Evolutionary conservation across 2,888 invertebrate genomes (phyloP).

Genomic region (Drosophila mayaguana): DNA sequence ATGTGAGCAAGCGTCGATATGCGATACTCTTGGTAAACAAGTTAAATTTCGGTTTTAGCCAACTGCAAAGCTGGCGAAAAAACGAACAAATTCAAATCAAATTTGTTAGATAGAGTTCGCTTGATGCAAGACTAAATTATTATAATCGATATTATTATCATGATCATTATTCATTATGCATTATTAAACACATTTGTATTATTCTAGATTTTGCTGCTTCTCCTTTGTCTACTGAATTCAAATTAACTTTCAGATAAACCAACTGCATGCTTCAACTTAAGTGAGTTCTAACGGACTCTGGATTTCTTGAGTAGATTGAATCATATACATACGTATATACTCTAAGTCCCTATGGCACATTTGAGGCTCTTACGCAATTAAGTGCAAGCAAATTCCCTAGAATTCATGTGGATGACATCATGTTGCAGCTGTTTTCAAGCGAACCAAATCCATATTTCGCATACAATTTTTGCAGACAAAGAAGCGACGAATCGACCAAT

Average conservation of each 20-base stretch:
- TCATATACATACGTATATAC: no score
- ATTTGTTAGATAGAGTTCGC: background rate
- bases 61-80: background rate
- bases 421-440: constrained; percentile 63
- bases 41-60: background rate
- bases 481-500: constrained; percentile 13
- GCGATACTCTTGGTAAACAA: background rate
- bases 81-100: background rate
- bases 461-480: constrained; percentile 42
- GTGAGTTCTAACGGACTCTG: no score
- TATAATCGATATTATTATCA: background rate
- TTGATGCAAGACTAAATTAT: no score
- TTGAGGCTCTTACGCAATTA: no score
- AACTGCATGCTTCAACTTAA: no score
- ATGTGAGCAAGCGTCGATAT: background rate
- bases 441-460: constrained; percentile 50
- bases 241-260: no score
- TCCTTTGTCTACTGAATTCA: no score
- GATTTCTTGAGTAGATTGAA: no score
- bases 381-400: constrained; percentile 12
- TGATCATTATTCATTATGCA: no score
- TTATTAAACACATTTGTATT: no score
- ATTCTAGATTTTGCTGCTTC: background rate
- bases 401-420: constrained; percentile 58
- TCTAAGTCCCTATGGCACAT: no score